Evolutionary conservation across 2,888 invertebrate genomes (phyloP), one percentile per base, ranked within the genome.

Genomic region (Drosophila maculinotata): DNA sequence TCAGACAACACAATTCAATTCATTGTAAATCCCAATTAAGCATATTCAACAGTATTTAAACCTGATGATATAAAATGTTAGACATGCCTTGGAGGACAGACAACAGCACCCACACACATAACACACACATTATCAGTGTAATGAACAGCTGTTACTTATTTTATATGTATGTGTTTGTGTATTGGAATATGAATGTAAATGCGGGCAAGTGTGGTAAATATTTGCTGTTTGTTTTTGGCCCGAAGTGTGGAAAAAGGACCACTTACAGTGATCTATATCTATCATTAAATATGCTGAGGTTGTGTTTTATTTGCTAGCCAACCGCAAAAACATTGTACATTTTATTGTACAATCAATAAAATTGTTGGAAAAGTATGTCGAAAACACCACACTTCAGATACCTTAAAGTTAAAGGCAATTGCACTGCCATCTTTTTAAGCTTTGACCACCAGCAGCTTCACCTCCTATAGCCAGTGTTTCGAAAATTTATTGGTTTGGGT

Each of bases 401-500:
- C 45, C 45, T 35, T 51, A 52, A 52, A 26, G 28, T 26, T 3
- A 35, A 62, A 58, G 28, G 28, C 39, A 49, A 62, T 48, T 28
- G 41, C 56, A 48, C n/a, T 45, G 20, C 7, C 38, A 12, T 45
- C 23, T 54, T 23, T 35, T 53, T 59, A 9, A 44, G 33, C 36
- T 48, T 26, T 42, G 35, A 3, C 30, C 38, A 20, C 38, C 12
- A 33, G 2, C 15, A 23, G 17, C 31, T 25, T 20, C 5, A 42
- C 41, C 41, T 25, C n/a, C 30, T 41, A 31, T 25, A 4, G 45
- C 14, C 33, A 51, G 39, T 56, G 36, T 59, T 54, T 48, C 12
- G 38, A 14, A 57, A 69, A 75, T 79, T 80, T 73, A 79, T 79
- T 56, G 60, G 49, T 49, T 75, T 25, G 53, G 67, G 65, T 75